A percentile compares a stretch with the other conserved stretches of the same genome.
Evolutionary conservation across 2,113 vertebrate species (phyloP).

Genomic region (Indicator indicator): DNA sequence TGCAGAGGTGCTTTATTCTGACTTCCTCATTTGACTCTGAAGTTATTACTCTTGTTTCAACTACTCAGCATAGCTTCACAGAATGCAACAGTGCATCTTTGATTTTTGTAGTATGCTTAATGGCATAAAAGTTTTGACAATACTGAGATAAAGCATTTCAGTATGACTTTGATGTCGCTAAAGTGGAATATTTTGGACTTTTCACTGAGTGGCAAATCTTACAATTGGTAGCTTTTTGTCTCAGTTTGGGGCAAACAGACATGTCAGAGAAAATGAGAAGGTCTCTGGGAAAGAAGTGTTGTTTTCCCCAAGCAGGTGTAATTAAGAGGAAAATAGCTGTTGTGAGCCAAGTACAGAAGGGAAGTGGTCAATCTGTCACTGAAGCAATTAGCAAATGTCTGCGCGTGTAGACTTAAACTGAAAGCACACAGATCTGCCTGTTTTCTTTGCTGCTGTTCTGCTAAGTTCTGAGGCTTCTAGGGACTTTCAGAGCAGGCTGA

Average conservation of each 20-base stretch:
- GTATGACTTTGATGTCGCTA: conserved; percentile 6
- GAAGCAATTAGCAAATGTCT: neutral
- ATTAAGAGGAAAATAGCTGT: neutral
- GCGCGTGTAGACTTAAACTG: neutral
- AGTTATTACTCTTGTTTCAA: conserved; percentile 26
- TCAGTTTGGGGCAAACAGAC: neutral
- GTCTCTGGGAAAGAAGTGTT: neutral
- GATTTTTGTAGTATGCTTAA: neutral
- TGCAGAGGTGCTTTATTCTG: conserved; percentile 22
- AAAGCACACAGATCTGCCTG: neutral
- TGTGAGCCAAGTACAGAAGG: neutral
- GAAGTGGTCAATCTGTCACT: neutral
- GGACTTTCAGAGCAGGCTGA: neutral
- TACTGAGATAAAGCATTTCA: conserved; percentile 13
- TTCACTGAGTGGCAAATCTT: neutral
- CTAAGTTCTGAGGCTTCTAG: neutral
- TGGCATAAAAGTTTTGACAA: conserved; percentile 28
- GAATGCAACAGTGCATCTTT: neutral
- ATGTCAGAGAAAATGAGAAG: neutral
- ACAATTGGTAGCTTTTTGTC: neutral
- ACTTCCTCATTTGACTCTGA: neutral
- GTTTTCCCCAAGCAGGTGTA: neutral
- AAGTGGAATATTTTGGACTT: neutral
- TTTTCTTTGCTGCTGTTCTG: neutral
- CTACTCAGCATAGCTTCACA: neutral